These are phyloP conservation scores for Tetramorium bicarinatum DNA, from an alignment of 2,888 invertebrate genomes.

Conservation along the genomic window DNA sequence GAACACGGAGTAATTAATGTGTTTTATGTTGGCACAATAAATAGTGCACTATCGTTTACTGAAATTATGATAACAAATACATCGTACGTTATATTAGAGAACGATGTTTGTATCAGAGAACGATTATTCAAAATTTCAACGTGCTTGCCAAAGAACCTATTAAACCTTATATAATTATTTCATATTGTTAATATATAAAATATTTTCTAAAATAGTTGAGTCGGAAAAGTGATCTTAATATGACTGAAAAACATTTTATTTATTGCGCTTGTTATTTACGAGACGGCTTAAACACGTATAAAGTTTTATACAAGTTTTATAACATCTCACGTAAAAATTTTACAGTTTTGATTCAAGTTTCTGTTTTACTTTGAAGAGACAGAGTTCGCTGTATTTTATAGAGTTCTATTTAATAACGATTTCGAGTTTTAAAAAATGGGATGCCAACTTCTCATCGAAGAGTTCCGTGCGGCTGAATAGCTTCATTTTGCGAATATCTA, in stretches of 20 bases:
- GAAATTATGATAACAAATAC: background rate
- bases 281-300: background rate
- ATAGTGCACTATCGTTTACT: conserved; percentile 22
- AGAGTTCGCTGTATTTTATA: background rate
- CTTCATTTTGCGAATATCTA: background rate
- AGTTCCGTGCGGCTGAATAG: background rate
- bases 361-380: background rate
- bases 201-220: background rate
- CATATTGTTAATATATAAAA: background rate
- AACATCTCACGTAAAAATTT: background rate
- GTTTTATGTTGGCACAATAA: conserved; percentile 9
- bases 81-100: background rate
- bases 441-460: background rate
- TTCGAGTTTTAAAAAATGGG: background rate
- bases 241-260: background rate
- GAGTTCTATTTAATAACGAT: background rate
- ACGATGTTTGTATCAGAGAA: background rate
- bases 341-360: background rate
- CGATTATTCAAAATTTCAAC: conserved; percentile 5
- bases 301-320: background rate
- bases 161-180: background rate
- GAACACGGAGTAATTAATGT: conserved; percentile 12
- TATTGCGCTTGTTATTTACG: background rate
- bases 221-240: background rate
- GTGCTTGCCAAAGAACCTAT: background rate